phyloP scores from a whole-genome alignment of 2,797 vertebrate genomes.

The Oreochromis grahami region DNA sequence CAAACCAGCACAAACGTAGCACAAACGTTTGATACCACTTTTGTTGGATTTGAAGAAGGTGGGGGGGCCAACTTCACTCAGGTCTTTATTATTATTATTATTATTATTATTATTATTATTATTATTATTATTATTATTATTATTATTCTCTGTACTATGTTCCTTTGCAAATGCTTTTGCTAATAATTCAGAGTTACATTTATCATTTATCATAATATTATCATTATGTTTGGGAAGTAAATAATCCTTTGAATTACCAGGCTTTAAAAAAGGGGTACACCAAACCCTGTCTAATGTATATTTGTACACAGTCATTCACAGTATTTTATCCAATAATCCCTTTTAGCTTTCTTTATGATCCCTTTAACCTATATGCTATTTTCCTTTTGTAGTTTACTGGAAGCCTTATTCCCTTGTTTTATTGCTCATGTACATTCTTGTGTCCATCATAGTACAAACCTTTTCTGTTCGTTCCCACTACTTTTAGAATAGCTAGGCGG shows the following conservation, averaged over 20 bases:
- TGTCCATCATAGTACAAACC: neutral
- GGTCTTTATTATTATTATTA: too few relatives aligned
- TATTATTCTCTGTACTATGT: neutral
- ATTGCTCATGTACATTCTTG: neutral
- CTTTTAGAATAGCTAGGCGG: accelerated
- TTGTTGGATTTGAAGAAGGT: too few relatives aligned
- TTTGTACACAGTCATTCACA: neutral
- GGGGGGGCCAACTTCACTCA: too few relatives aligned
- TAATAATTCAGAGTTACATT: neutral
- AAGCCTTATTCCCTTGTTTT: neutral
- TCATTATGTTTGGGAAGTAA: neutral
- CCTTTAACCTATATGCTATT: neutral
- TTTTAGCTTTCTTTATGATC: neutral
- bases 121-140: accelerated
- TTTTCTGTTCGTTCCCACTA: neutral
- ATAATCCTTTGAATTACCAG: neutral
- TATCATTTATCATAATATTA: neutral
- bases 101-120: accelerated
- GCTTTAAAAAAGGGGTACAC: neutral
- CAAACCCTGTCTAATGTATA: accelerated
- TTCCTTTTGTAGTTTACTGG: neutral
- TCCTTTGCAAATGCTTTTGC: neutral
- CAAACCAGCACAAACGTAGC: too few relatives aligned
- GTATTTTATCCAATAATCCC: neutral
- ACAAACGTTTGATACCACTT: too few relatives aligned